Evolutionary conservation across 1,140 invertebrate species (phyloP).

Genomic region (Drosophila lacteicornis): DNA sequence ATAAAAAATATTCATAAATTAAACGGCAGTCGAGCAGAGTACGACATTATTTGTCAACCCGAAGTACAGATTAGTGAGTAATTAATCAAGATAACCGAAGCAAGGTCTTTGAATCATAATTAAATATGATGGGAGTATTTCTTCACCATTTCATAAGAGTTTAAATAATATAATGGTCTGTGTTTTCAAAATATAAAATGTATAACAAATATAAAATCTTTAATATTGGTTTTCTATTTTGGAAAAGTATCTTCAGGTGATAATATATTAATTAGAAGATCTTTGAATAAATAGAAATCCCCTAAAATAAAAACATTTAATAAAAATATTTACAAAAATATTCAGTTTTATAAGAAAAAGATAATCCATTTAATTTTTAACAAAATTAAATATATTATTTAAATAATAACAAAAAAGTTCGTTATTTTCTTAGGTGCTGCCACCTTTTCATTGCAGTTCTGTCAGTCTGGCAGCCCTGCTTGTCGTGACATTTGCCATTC

Average conservation of each 20-base stretch:
- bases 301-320: too few relatives aligned
- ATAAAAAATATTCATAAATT: slow-evolving; percentile 26
- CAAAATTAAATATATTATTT: neutral
- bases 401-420: neutral
- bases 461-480: slow-evolving; percentile 1
- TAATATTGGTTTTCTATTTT: too few relatives aligned
- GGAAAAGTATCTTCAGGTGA: too few relatives aligned
- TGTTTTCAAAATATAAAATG: too few relatives aligned
- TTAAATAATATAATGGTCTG: too few relatives aligned
- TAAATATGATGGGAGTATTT: neutral
- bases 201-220: too few relatives aligned
- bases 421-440: neutral
- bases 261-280: too few relatives aligned
- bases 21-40: neutral
- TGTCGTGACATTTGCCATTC: neutral
- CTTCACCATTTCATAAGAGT: too few relatives aligned
- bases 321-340: too few relatives aligned
- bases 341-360: too few relatives aligned
- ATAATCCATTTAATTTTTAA: too few relatives aligned
- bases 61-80: slow-evolving; percentile 4
- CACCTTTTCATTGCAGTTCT: neutral
- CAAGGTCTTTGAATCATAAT: slow-evolving; percentile 17
- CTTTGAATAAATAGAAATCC: too few relatives aligned
- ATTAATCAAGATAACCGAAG: slow-evolving; percentile 9
- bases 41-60: slow-evolving; percentile 2